Conservation (phyloP, 1,140 invertebrate genomes). For the Phthorimaea operculella region DNA sequence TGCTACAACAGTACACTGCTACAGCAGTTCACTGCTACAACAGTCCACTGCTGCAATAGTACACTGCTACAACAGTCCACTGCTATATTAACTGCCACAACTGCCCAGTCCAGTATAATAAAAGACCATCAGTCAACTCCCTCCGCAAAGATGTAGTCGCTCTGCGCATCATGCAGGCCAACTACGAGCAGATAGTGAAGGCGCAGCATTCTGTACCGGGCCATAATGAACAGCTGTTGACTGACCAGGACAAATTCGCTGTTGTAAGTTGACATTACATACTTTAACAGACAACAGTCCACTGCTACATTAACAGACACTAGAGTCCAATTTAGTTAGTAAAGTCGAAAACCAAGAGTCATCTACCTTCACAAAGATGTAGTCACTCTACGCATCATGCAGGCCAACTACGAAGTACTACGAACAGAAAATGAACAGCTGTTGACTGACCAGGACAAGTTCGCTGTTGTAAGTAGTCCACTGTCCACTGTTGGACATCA, state of each 20-base stretch:
- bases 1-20: conserved; percentile 92
- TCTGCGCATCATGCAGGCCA: conserved; percentile 90
- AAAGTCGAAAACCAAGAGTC: too few relatives aligned
- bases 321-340: too few relatives aligned
- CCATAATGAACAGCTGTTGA: conserved; percentile 85
- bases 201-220: conserved; percentile 94
- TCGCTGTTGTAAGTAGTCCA: conserved; percentile 93
- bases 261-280: conserved; percentile 75
- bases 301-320: too few relatives aligned
- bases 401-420: too few relatives aligned
- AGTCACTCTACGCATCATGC: conserved; percentile 90
- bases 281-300: neutral
- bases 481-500: too few relatives aligned
- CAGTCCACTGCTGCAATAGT: too few relatives aligned
- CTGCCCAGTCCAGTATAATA: too few relatives aligned
- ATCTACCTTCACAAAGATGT: conserved; percentile 93
- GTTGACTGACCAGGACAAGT: conserved; percentile 96
- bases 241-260: conserved; percentile 96
- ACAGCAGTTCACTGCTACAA: conserved; percentile 87
- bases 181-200: conserved; percentile 96
- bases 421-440: too few relatives aligned
- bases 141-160: conserved; percentile 96
- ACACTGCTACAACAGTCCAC: too few relatives aligned
- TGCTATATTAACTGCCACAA: too few relatives aligned
- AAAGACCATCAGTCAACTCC: too few relatives aligned